Evolutionary conservation across 2,888 invertebrate species (phyloP), one percentile per base, ranked within the genome.

Genomic region (Machimus atricapillus): DNA sequence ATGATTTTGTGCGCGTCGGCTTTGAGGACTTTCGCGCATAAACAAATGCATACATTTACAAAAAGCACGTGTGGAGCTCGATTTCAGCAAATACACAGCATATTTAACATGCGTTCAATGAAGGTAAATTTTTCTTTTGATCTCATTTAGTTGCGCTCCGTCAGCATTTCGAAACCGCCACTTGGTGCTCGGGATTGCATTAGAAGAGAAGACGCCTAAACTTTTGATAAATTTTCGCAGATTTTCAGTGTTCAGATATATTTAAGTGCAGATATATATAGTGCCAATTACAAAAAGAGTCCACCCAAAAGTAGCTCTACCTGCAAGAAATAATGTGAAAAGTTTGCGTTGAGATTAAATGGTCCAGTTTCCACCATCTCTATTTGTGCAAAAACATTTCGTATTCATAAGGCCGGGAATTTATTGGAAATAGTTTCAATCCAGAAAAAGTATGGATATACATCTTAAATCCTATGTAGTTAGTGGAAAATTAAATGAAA

Each of bases 11-110:
- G 88, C 89, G 89, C 87, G 78, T 9, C 82, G 40, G 14, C 85
- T 81, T 66, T 31, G 52, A 73, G 78, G 23, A 16, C 34, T 82
- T 87, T 87, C 89, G 89, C 89, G 89, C 89, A 89, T 89, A 89
- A 89, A 89, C 89, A 89, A 89, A 89, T 83, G 87, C 56, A 86
- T 88, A 85, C 82, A 66, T n/a, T n/a, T 37, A 40, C 66, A 86
- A 19, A 37, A 43, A 14, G 27, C 46, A 74, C 74, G 27, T 46
- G 37, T 58, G 73, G 27, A 8, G 1, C 2, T 27, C 23, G 73
- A 73, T 66, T 86, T n/a, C 9, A 77, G 52, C 46, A 85, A 78
- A 23, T 31, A n/a, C 82, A 82, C 79, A 27, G 58, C 37, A 19
- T 5, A 37, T 31, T 23, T 66, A 23, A 73, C 66, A 58, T 83